Evolutionary conservation across 2,797 vertebrate genomes (phyloP).

Genomic region (Hydrophis major): DNA sequence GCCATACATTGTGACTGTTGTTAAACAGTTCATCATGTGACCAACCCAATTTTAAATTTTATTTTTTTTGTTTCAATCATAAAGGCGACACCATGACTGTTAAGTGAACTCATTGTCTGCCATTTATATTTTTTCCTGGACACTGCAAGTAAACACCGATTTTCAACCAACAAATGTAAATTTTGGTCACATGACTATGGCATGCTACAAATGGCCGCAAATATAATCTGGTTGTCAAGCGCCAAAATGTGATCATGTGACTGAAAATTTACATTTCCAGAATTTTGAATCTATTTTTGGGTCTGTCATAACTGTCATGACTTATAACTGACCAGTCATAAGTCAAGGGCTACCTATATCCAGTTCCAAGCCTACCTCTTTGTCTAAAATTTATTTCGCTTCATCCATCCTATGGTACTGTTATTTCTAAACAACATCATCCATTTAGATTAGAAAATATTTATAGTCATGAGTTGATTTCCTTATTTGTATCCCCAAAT

Average conservation of each 20-base stretch:
- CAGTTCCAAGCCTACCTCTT: not conserved
- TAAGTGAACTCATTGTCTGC: not conserved
- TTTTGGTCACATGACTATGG: not conserved
- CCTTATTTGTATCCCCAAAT: not conserved
- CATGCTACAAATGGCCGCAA: not conserved
- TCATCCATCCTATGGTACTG: not conserved
- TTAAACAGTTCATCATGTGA: not conserved
- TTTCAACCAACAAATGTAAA: not conserved
- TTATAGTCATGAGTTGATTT: not conserved
- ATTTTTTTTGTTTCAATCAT: not conserved
- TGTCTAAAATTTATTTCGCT: not conserved
- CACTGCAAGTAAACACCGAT: not conserved
- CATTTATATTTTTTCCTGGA: not conserved
- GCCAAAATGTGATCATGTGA: not conserved
- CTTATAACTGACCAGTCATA: not conserved
- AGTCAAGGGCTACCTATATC: not conserved
- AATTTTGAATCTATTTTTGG: not conserved
- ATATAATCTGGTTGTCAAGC: not conserved
- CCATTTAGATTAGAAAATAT: not conserved
- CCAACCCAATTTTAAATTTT: not conserved
- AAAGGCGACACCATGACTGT: not conserved
- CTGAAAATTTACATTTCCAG: not conserved
- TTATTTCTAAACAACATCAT: not conserved
- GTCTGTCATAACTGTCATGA: not conserved
- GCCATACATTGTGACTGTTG: not conserved